Percentiles rank a stretch among this genome's conserved stretches.
Evolutionary conservation across 2,888 invertebrate genomes (phyloP).

Genomic region (Julus scandinavius): DNA sequence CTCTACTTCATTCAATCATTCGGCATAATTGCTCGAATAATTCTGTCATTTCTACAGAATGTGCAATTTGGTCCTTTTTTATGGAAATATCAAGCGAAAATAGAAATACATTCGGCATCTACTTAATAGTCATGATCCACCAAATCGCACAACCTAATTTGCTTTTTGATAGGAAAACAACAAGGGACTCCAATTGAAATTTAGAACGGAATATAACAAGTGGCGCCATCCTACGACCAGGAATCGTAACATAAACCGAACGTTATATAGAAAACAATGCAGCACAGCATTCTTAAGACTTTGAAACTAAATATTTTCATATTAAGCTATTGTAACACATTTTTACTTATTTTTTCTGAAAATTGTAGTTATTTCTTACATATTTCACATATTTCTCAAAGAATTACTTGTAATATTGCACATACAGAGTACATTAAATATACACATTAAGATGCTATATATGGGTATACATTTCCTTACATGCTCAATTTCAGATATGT

Average conservation of each 20-base stretch:
- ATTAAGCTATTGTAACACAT: no score
- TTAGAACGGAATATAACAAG: not conserved
- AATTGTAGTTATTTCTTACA: no score
- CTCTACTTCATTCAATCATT: not conserved
- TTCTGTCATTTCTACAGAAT: not conserved
- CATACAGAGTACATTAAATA: no score
- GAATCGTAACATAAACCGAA: not conserved
- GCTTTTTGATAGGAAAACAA: not conserved
- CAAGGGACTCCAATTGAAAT: not conserved
- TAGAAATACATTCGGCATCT: not conserved
- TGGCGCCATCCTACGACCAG: not conserved
- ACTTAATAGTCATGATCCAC: not conserved
- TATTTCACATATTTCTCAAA: no score
- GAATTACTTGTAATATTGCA: no score
- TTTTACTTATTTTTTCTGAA: no score
- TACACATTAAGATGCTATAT: no score
- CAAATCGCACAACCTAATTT: not conserved
- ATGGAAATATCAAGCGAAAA: no score
- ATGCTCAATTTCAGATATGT: no score
- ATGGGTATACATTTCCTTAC: no score
- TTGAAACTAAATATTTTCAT: no score
- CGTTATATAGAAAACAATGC: not conserved
- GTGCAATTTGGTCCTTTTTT: not conserved
- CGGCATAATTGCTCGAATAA: conserved; percentile 26
- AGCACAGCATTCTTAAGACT: no score